These are phyloP conservation scores for Phrynocephalus forsythii DNA, from an alignment of 2,797 vertebrate genomes.

Conservation along the genomic window DNA sequence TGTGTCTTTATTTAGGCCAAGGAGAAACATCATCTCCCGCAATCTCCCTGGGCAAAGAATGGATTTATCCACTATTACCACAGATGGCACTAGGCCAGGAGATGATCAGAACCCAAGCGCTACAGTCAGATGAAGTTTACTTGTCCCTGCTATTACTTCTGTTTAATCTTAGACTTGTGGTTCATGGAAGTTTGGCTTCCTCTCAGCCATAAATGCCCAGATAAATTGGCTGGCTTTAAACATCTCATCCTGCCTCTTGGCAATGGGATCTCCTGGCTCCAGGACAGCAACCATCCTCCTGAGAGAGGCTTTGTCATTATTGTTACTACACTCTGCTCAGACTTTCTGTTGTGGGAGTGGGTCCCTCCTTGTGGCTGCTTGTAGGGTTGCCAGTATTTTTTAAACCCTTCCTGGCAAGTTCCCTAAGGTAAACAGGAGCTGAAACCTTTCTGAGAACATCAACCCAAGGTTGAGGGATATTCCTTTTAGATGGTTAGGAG, in stretches of 20 bases:
- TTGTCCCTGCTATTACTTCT: background rate
- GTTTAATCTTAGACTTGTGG: background rate
- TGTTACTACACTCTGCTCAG: background rate
- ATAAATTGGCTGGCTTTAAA: background rate
- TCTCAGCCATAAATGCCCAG: background rate
- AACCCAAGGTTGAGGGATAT: too few relatives aligned
- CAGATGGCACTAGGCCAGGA: background rate
- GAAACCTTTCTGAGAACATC: background rate
- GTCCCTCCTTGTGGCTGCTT: too few relatives aligned
- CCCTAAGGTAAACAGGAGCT: background rate
- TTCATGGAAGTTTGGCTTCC: background rate
- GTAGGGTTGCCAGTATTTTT: too few relatives aligned
- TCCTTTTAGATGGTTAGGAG: too few relatives aligned
- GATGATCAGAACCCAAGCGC: background rate
- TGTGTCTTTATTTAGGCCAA: background rate
- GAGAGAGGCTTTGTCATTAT: background rate
- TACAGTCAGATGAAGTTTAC: background rate
- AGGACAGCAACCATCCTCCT: background rate
- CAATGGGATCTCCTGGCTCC: background rate
- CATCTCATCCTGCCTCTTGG: background rate
- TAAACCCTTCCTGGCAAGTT: too few relatives aligned
- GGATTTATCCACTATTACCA: fast-evolving
- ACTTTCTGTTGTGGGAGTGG: background rate
- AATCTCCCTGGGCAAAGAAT: background rate
- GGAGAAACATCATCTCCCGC: background rate